These are phyloP conservation scores for Thamnaconus septentrionalis DNA, from an alignment of 2,113 vertebrate genomes.

Conservation along the genomic window DNA sequence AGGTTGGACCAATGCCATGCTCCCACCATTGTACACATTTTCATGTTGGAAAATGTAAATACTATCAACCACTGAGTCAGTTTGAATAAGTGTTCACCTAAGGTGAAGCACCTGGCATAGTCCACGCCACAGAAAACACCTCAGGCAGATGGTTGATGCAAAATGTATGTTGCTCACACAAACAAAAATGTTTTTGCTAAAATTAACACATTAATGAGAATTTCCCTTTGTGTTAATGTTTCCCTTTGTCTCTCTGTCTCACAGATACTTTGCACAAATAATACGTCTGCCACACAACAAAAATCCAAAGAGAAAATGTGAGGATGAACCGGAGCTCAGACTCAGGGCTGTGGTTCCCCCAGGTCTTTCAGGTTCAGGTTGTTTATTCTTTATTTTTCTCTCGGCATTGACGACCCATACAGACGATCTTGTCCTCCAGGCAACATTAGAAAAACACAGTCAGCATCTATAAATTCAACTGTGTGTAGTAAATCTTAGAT, in stretches of 20 bases:
- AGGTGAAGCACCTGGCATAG: too few relatives aligned
- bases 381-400: too few relatives aligned
- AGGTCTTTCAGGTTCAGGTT: neutral
- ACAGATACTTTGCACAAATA: neutral
- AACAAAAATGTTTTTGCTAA: too few relatives aligned
- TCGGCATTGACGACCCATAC: neutral
- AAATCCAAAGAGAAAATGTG: conserved; percentile 6
- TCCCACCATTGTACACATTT: too few relatives aligned
- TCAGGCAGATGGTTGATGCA: neutral
- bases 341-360: neutral
- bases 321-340: conserved; percentile 6
- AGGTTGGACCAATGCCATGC: too few relatives aligned
- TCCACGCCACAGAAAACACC: neutral
- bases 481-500: conserved; percentile 6
- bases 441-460: conserved; percentile 10
- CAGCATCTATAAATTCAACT: conserved; percentile 2
- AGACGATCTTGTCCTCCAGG: neutral
- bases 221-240: too few relatives aligned
- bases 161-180: neutral
- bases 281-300: neutral
- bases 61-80: too few relatives aligned
- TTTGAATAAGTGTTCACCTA: too few relatives aligned
- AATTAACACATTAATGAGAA: too few relatives aligned
- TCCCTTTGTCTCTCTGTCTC: too few relatives aligned
- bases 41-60: too few relatives aligned